Percentiles rank a stretch among this genome's conserved stretches.
These are phyloP conservation scores for Antechinus stuartii DNA, from an alignment of 2,113 vertebrate genomes.

Conservation along the genomic window DNA sequence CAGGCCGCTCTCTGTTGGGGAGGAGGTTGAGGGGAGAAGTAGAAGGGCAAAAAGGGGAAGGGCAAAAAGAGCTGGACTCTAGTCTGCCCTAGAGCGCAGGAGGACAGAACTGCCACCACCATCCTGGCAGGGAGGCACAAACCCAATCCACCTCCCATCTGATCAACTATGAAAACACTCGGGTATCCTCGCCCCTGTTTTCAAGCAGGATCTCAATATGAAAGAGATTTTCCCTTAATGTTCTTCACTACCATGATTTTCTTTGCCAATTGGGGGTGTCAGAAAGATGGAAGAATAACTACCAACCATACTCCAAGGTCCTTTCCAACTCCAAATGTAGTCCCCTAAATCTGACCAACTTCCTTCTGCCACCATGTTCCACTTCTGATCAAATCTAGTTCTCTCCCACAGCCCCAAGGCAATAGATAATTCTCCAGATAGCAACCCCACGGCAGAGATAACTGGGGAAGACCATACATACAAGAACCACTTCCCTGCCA, in stretches of 20 bases:
- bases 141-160: background rate
- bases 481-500: background rate
- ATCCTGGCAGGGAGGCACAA: background rate
- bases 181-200: background rate
- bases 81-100: background rate
- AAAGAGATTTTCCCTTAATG: background rate
- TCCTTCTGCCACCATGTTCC: background rate
- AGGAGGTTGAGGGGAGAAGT: slow-evolving; percentile 26
- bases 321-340: background rate
- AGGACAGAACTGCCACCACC: background rate
- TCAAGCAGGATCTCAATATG: background rate
- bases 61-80: background rate
- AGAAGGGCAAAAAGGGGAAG: background rate
- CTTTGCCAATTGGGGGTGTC: no score
- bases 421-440: background rate
- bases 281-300: background rate
- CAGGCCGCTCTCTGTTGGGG: slow-evolving; percentile 74
- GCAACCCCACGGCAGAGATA: background rate
- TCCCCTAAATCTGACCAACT: background rate
- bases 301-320: background rate
- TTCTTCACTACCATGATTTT: background rate
- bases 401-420: no score
- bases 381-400: background rate
- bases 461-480: background rate
- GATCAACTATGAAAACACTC: background rate